These are phyloP conservation scores for Archips xylosteana DNA, from an alignment of 2,888 invertebrate genomes.

Conservation along the genomic window DNA sequence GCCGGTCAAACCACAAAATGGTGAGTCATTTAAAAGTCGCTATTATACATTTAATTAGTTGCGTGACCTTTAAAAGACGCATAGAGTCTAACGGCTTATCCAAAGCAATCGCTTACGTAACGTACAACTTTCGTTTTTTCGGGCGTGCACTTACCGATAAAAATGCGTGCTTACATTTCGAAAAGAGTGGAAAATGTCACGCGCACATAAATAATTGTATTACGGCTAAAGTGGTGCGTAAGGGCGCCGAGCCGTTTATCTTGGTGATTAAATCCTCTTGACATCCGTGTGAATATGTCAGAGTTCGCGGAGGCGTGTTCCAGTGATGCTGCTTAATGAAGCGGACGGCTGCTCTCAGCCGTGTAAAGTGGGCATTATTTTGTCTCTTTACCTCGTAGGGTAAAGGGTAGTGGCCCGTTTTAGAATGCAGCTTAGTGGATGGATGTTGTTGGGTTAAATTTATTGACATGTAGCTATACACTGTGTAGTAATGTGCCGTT, in stretches of 20 bases:
- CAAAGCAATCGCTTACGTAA: slow-evolving; percentile 20
- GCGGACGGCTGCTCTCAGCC: slow-evolving; percentile 30
- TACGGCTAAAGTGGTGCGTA: slow-evolving; percentile 27
- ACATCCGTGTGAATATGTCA: slow-evolving; percentile 37
- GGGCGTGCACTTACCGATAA: slow-evolving; percentile 20
- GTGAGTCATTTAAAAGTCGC: slow-evolving; percentile 55
- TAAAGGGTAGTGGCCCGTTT: slow-evolving; percentile 40
- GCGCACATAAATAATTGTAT: slow-evolving; percentile 29
- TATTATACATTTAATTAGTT: slow-evolving; percentile 5
- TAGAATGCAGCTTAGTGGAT: slow-evolving; percentile 9
- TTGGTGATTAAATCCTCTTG: slow-evolving; percentile 39
- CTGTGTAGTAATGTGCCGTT: not conserved
- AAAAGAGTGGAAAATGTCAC: slow-evolving; percentile 27
- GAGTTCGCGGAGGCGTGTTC: slow-evolving; percentile 24
- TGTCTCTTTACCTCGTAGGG: slow-evolving; percentile 27
- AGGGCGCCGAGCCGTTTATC: slow-evolving; percentile 29
- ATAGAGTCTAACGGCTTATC: slow-evolving; percentile 21
- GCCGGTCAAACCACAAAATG: slow-evolving; percentile 78
- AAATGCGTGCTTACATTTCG: slow-evolving; percentile 16
- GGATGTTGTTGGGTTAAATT: not conserved
- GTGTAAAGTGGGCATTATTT: slow-evolving; percentile 37
- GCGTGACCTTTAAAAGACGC: slow-evolving; percentile 14
- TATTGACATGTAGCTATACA: not conserved
- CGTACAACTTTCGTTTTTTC: slow-evolving; percentile 20
- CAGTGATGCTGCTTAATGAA: slow-evolving; percentile 34